Conservation (phyloP, 1,140 invertebrate genomes). For the Lysiphlebus fabarum region DNA sequence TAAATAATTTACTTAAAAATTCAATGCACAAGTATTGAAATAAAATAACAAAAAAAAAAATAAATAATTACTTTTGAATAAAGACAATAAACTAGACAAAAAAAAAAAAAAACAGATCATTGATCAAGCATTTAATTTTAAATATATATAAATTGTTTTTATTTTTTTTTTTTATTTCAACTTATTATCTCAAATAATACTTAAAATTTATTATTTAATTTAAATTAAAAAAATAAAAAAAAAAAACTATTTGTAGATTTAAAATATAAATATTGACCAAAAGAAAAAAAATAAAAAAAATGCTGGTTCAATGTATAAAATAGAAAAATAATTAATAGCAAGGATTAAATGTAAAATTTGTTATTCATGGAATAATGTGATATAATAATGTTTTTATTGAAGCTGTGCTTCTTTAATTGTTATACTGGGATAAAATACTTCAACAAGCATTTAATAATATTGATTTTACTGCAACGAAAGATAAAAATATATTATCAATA, state of each 20-base stretch:
- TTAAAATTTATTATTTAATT: too few relatives aligned
- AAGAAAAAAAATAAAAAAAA: constrained; percentile 8
- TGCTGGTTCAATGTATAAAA: not conserved
- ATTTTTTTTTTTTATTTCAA: too few relatives aligned
- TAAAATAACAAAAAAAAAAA: not conserved
- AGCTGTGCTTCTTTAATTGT: constrained; percentile 52
- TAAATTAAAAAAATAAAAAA: too few relatives aligned
- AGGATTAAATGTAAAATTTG: not conserved
- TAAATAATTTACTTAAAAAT: too few relatives aligned
- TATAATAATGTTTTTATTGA: constrained; percentile 48
- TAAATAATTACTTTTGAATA: constrained; percentile 26
- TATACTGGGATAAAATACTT: constrained; percentile 35
- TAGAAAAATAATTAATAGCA: not conserved
- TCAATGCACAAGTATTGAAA: constrained; percentile 2
- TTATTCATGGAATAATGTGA: constrained; percentile 50
- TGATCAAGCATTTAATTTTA: constrained; percentile 4
- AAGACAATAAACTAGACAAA: constrained; percentile 35
- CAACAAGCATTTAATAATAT: constrained; percentile 13
- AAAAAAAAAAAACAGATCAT: constrained; percentile 8
- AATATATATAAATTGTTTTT: too few relatives aligned
- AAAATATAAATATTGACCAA: constrained; percentile 9
- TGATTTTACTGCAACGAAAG: too few relatives aligned
- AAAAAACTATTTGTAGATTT: too few relatives aligned
- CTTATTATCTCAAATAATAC: too few relatives aligned
- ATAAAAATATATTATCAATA: too few relatives aligned